Evolutionary conservation across 2,113 vertebrate species (phyloP).

Genomic region (Danio rerio): DNA sequence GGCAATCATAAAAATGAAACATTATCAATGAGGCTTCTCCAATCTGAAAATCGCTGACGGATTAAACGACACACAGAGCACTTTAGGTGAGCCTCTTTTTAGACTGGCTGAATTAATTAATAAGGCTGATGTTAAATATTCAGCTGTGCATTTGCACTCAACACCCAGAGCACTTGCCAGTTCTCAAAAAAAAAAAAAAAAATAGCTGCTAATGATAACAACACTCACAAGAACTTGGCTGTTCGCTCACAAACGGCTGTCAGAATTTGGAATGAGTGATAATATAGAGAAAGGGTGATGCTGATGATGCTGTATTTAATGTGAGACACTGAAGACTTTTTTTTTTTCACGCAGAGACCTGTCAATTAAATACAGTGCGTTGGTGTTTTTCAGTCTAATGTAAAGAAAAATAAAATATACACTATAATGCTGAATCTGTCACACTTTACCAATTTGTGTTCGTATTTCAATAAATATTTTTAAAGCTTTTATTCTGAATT

Average conservation of each 20-base stretch:
- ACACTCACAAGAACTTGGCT: constrained; percentile 46
- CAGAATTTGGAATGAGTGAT: constrained; percentile 35
- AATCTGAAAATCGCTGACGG: background rate
- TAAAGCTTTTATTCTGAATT: too few species aligned
- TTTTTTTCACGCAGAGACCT: too few species aligned
- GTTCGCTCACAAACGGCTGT: constrained; percentile 45
- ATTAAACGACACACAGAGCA: background rate
- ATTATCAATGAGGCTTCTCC: background rate
- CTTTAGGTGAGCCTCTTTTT: background rate
- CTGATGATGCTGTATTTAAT: constrained; percentile 38
- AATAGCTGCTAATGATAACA: constrained; percentile 59
- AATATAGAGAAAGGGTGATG: background rate
- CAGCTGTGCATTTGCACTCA: constrained; percentile 48
- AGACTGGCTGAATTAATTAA: constrained; percentile 18
- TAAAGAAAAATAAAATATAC: too few species aligned
- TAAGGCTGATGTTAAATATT: constrained; percentile 33
- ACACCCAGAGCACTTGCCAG: constrained; percentile 8
- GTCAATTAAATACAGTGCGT: too few species aligned
- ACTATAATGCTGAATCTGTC: too few species aligned
- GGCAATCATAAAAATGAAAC: background rate
- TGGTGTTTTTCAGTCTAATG: too few species aligned
- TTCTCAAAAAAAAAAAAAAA: constrained; percentile 31
- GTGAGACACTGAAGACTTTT: too few species aligned
- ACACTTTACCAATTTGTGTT: too few species aligned
- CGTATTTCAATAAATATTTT: too few species aligned